These are phyloP conservation scores for Caenorhabditis auriculariae DNA, from an alignment of 2,888 invertebrate genomes.

Conservation along the genomic window DNA sequence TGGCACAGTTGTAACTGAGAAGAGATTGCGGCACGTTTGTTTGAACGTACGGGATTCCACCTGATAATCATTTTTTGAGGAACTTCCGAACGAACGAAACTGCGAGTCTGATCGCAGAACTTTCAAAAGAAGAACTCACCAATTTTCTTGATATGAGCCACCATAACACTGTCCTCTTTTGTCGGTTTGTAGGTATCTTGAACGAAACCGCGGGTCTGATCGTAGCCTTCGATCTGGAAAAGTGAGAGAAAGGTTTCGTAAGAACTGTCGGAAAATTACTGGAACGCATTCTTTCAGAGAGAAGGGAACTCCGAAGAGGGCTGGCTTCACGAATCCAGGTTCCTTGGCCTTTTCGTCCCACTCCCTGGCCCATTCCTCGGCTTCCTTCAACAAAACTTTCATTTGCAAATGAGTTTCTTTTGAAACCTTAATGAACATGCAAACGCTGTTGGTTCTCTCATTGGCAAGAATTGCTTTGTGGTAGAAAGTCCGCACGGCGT, in stretches of 20 bases:
- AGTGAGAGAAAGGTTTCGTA: not conserved
- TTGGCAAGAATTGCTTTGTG: conserved; percentile 42
- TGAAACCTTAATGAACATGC: conserved; percentile 45
- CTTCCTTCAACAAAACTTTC: conserved; percentile 33
- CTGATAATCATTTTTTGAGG: conserved; percentile 31
- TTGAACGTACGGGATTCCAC: conserved; percentile 67
- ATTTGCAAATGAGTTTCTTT: not conserved
- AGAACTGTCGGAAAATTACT: conserved; percentile 8
- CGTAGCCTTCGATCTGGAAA: conserved; percentile 52
- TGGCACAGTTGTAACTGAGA: conserved; percentile 60
- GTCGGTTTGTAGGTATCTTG: conserved; percentile 51
- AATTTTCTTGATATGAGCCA: conserved; percentile 41
- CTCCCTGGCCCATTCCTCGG: conserved; percentile 43
- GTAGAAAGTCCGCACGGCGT: conserved; percentile 45
- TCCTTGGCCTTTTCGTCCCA: conserved; percentile 43
- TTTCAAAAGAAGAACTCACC: conserved; percentile 20
- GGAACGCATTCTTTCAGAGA: conserved; percentile 55
- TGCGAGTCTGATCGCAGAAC: too few species aligned
- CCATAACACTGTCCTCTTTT: conserved; percentile 38
- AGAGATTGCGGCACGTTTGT: conserved; percentile 66
- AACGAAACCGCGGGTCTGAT: conserved; percentile 61
- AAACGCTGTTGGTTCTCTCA: conserved; percentile 49
- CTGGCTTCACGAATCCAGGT: conserved; percentile 39
- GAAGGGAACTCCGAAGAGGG: conserved; percentile 57
- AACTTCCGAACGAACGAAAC: not conserved